Base-by-base conservation (phyloP, 2,888 invertebrate genomes). In the Campoplex nolae region DNA sequence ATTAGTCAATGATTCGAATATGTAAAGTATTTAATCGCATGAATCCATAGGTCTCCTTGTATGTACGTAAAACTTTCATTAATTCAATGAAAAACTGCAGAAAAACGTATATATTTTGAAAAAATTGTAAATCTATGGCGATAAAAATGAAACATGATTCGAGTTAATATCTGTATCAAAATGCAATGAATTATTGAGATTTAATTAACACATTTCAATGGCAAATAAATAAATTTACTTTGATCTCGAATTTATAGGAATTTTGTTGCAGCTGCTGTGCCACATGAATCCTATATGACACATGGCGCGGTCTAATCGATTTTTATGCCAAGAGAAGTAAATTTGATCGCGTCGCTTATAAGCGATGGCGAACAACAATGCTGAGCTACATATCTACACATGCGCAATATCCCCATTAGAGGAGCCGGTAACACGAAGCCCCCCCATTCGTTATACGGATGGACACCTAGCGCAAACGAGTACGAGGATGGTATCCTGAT, bases 361-460 rank as follows among this genome's bases (percentile, higher is more conserved):
- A 83, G 42, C 67, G 62, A 86, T 71, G 35, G 71, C 38, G 32
- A 42, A 62, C 23, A 68, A 83, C 42, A 82, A 86, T 87, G 81
- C 87, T 83, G 11, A n/a, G 74, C 81, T 76, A 62, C 77, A 48
- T 85, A 85, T 80, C 71, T 62, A 80, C 84, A 71, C 85, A 86
- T 82, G 67, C 65, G 74, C 77, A 70, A 58, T 75, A 65, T 76
- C 82, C 48, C 81, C 35, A 28, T 81, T 75, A 42, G 42, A 13
- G 77, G 54, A 73, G 38, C 70, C 28, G 71, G 89, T 88, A 90
- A 90, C 88, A 77, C 80, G 87, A 89, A 83, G 78, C 84, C 77
- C 79, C 84, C 77, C 79, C 80, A 88, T 90, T 90, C 88, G 83
- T 89, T 88, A 89, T 38, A 56, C 68, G 77, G 80, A 77, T 38